phyloP scores from a whole-genome alignment of 2,113 vertebrate genomes.

The Nothocercus nigrocapillus region DNA sequence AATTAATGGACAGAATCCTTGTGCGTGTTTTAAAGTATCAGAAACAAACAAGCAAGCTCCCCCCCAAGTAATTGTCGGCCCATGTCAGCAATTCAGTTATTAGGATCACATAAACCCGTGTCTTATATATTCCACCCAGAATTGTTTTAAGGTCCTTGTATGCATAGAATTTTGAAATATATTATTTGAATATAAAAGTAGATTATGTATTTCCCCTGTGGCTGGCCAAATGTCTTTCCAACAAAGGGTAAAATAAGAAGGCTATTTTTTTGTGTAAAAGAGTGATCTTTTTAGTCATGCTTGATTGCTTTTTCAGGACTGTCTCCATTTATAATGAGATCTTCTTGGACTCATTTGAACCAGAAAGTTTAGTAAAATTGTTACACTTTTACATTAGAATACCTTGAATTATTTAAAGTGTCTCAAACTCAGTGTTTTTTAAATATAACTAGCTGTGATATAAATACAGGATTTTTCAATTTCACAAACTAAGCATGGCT shows the following conservation, averaged over 20 bases:
- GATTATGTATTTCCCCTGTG: constrained; percentile 86
- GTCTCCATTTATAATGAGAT: constrained; percentile 87
- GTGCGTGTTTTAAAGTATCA: neutral
- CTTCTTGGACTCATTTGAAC: constrained; percentile 84
- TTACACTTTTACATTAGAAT: constrained; percentile 74
- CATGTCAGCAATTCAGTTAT: constrained; percentile 74
- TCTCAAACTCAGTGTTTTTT: neutral
- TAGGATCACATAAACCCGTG: constrained; percentile 70
- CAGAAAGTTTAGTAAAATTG: constrained; percentile 83
- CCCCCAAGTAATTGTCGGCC: constrained; percentile 61
- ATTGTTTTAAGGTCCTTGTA: constrained; percentile 81
- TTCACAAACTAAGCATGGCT: neutral
- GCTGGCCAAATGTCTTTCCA: constrained; percentile 86
- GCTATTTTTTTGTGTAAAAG: constrained; percentile 85
- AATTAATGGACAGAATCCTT: neutral
- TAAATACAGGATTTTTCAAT: neutral
- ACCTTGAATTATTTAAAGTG: constrained; percentile 67
- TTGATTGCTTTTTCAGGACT: constrained; percentile 83
- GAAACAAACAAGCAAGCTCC: constrained; percentile 24
- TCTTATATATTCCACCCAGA: constrained; percentile 69
- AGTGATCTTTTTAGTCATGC: constrained; percentile 88
- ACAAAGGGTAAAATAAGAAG: constrained; percentile 86
- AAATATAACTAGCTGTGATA: neutral
- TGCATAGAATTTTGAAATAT: constrained; percentile 79
- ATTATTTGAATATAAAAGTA: constrained; percentile 87